These are phyloP conservation scores for Sphecodes monilicornis DNA, from an alignment of 2,888 invertebrate genomes.

Conservation along the genomic window DNA sequence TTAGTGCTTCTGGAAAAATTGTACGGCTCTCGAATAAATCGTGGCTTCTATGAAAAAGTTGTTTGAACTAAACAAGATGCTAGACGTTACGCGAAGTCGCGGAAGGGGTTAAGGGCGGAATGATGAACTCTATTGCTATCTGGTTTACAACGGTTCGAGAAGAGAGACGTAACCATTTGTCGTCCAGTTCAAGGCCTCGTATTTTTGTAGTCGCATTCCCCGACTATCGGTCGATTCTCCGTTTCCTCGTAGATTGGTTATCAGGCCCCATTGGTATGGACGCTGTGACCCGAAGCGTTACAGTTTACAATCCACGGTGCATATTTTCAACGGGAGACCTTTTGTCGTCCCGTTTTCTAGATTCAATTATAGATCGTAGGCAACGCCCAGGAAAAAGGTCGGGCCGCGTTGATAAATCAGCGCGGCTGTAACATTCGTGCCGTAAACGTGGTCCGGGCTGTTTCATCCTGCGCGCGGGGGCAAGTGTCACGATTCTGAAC, in stretches of 20 bases:
- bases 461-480: constrained; percentile 43
- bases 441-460: constrained; percentile 31
- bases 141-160: background rate
- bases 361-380: constrained; percentile 75
- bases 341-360: constrained; percentile 61
- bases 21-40: background rate
- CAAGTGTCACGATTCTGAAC: constrained; percentile 48
- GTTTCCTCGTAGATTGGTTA: background rate
- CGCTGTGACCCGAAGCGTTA: constrained; percentile 19
- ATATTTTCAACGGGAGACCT: constrained; percentile 50
- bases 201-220: background rate
- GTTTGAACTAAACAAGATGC: background rate
- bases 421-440: constrained; percentile 45
- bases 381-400: constrained; percentile 54
- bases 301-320: constrained; percentile 34
- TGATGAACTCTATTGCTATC: background rate
- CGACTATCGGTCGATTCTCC: constrained; percentile 6
- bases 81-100: background rate
- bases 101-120: background rate
- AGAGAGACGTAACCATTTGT: background rate
- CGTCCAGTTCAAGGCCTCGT: background rate
- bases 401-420: constrained; percentile 57
- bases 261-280: constrained; percentile 24
- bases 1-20: background rate
- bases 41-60: background rate